Conservation (phyloP, 2,113 vertebrate genomes). For the Lamprotornis superbus region DNA sequence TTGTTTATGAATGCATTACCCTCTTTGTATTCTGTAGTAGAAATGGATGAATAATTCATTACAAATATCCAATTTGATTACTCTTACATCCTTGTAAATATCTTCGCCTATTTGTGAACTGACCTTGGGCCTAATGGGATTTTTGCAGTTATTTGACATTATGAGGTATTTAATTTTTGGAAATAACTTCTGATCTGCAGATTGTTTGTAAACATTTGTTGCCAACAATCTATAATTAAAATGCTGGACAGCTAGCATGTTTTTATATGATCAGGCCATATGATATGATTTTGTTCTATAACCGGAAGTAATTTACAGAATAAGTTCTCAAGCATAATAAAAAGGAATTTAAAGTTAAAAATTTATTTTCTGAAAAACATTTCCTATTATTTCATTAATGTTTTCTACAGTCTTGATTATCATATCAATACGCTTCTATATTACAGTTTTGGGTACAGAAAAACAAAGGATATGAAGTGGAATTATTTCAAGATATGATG, state of each 20-base stretch:
- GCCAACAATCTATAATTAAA: not conserved
- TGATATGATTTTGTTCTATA: not conserved
- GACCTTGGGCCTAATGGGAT: not conserved
- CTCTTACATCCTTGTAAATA: constrained; percentile 9
- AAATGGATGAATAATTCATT: constrained; percentile 47
- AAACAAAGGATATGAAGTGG: not conserved
- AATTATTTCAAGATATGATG: not conserved
- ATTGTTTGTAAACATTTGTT: not conserved
- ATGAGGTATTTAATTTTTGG: not conserved
- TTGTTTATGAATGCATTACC: not conserved
- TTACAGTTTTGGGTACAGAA: not conserved
- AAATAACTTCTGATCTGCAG: constrained; percentile 1
- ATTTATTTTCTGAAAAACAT: not conserved
- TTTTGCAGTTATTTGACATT: not conserved
- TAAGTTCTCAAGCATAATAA: not conserved
- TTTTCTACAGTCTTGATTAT: not conserved
- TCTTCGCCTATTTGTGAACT: not conserved
- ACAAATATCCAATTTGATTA: constrained; percentile 22
- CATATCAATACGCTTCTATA: not conserved
- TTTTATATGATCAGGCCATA: not conserved
- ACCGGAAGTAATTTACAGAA: not conserved
- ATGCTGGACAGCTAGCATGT: not conserved
- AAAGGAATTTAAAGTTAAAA: not conserved
- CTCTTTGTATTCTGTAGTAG: not conserved
- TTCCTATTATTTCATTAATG: not conserved